These are phyloP conservation scores for Leucoptera coffeella DNA, from an alignment of 2,888 invertebrate genomes.

Conservation along the genomic window DNA sequence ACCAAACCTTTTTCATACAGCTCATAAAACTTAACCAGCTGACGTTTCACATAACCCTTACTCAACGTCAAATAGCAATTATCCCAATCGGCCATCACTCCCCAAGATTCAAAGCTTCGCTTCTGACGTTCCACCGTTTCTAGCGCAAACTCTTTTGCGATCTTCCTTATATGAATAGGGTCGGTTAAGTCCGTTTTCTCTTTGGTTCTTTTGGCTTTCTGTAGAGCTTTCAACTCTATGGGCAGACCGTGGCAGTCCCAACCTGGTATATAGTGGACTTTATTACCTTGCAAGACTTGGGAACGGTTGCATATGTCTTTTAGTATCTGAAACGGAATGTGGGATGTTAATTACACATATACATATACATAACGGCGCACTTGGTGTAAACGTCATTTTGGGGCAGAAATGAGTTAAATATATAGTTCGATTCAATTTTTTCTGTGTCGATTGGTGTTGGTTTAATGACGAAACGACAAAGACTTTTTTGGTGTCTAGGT, in stretches of 20 bases:
- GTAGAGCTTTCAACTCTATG: slow-evolving; percentile 88
- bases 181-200: slow-evolving; percentile 15
- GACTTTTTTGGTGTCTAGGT: too few relatives aligned
- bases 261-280: slow-evolving; percentile 84
- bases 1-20: slow-evolving; percentile 75
- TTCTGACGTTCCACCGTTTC: slow-evolving; percentile 68
- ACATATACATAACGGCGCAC: too few relatives aligned
- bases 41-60: slow-evolving; percentile 70
- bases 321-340: slow-evolving; percentile 74
- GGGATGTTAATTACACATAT: too few relatives aligned
- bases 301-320: slow-evolving; percentile 89
- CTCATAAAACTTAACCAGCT: slow-evolving; percentile 73
- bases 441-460: too few relatives aligned
- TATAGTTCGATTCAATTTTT: too few relatives aligned
- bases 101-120: slow-evolving; percentile 78
- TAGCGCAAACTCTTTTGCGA: slow-evolving; percentile 72
- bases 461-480: too few relatives aligned
- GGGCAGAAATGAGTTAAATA: too few relatives aligned
- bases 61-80: slow-evolving; percentile 75
- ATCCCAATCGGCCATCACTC: slow-evolving; percentile 85
- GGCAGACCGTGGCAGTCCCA: slow-evolving; percentile 99
- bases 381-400: too few relatives aligned
- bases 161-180: slow-evolving; percentile 20
- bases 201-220: slow-evolving; percentile 30
- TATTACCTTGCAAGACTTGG: slow-evolving; percentile 69